phyloP scores from a whole-genome alignment of 2,797 vertebrate species.

The Scyliorhinus canicula region DNA sequence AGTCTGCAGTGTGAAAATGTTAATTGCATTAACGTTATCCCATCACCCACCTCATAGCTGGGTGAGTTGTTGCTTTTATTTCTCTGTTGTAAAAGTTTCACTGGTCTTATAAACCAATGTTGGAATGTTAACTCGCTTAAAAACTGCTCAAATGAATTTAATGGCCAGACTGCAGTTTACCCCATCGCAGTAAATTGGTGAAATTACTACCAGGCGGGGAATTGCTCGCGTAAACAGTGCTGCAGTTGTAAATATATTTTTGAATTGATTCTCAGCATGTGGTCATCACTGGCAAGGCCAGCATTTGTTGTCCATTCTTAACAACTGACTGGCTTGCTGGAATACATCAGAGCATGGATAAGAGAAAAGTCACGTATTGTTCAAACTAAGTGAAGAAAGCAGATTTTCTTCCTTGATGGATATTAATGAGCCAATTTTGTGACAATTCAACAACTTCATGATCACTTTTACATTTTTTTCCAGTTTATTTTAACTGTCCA shows the following conservation, averaged over 20 bases:
- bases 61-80: not conserved
- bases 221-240: not conserved
- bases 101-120: not conserved
- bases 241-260: not conserved
- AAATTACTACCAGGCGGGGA: not conserved
- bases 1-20: not conserved
- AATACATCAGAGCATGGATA: not conserved
- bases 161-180: not conserved
- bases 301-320: not conserved
- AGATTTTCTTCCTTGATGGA: not conserved
- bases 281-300: not conserved
- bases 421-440: not conserved
- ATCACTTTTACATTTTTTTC: not conserved
- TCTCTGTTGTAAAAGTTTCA: not conserved
- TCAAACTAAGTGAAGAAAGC: not conserved
- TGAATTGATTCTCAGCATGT: not conserved
- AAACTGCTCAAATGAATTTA: constrained; percentile 9
- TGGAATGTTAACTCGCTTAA: not conserved
- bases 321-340: not conserved
- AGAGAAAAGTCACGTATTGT: not conserved
- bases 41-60: not conserved
- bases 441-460: not conserved
- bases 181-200: not conserved
- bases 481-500: not conserved
- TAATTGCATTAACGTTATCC: not conserved